Percentiles rank a stretch among this genome's conserved stretches.
phyloP scores from a whole-genome alignment of 1,140 invertebrate genomes.

The Dysdera silvatica region DNA sequence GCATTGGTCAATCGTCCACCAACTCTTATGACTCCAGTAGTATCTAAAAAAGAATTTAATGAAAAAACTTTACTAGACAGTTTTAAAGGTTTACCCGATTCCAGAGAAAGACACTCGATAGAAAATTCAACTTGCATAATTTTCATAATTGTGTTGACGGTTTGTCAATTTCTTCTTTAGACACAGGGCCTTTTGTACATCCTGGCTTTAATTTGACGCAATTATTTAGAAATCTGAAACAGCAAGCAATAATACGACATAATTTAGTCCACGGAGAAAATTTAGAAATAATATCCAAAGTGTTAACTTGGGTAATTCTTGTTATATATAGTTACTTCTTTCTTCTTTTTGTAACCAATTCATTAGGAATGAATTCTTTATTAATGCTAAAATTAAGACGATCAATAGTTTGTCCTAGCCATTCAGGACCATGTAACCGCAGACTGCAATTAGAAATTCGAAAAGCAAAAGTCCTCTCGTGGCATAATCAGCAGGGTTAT shows the following conservation, averaged over 20 bases:
- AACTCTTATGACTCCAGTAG: constrained; percentile 1
- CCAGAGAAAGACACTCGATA: background rate
- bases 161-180: background rate
- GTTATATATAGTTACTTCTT: background rate
- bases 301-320: background rate
- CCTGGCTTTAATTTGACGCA: background rate
- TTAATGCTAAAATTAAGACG: background rate
- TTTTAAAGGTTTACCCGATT: background rate
- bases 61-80: background rate
- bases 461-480: too few species aligned
- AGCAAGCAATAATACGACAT: constrained; percentile 5
- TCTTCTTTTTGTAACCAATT: constrained; percentile 7
- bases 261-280: constrained; percentile 7
- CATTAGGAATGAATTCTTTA: background rate
- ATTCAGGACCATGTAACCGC: constrained; percentile 18
- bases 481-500: too few species aligned
- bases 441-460: background rate
- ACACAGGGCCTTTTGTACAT: background rate
- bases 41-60: constrained; percentile 2
- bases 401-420: background rate
- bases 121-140: background rate
- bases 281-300: background rate
- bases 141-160: background rate
- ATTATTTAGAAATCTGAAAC: constrained; percentile 3
- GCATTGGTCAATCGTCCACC: constrained; percentile 8